Evolutionary conservation across 1,140 invertebrate species (phyloP).

Genomic region (Muscidifurax raptorellus): DNA sequence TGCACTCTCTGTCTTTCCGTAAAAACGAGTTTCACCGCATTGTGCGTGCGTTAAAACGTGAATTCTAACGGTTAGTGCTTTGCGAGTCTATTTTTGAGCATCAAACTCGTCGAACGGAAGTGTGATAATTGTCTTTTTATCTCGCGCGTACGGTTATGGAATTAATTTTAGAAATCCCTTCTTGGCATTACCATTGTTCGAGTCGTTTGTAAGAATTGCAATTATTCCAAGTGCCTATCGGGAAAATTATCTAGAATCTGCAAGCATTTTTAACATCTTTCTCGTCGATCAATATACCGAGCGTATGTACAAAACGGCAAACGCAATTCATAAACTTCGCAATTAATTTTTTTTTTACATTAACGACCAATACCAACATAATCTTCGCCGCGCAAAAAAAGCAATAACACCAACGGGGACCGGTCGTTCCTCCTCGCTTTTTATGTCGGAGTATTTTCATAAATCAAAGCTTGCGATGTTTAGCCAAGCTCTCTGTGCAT

Average conservation of each 20-base stretch:
- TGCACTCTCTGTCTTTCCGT: constrained; percentile 29
- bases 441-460: constrained; percentile 27
- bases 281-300: no score
- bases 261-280: no score
- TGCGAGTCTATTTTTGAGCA: neutral
- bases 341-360: constrained; percentile 7
- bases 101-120: neutral
- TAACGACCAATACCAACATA: neutral
- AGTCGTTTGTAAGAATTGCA: no score
- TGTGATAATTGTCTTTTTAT: no score
- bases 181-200: no score
- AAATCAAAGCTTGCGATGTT: constrained; percentile 30
- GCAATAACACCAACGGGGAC: neutral
- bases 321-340: neutral
- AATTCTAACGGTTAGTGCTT: neutral
- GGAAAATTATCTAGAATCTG: no score
- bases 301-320: no score
- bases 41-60: neutral
- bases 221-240: no score
- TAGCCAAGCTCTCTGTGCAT: neutral
- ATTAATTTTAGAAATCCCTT: no score
- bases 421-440: neutral
- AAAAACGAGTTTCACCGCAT: constrained; percentile 38
- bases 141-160: no score
- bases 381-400: neutral